Evolutionary conservation across 2,888 invertebrate genomes (phyloP), one percentile per base, ranked within the genome.

Genomic region (Acleris holmiana): DNA sequence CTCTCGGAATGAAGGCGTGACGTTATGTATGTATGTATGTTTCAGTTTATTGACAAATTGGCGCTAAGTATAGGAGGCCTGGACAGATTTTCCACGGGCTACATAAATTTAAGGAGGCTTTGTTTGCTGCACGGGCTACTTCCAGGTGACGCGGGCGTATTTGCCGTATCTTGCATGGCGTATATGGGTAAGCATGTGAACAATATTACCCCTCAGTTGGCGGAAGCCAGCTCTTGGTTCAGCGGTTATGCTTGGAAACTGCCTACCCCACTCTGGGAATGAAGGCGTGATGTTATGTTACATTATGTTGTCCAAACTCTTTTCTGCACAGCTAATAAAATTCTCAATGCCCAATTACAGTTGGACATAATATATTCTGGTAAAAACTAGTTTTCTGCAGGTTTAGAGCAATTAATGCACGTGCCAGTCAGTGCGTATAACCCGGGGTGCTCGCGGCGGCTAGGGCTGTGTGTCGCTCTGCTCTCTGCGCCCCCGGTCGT

Each of bases 81-180:
- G 4, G 54, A 55, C 21, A 41, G 23, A 4, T 55, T 55, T 13
- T 55, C 41, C 23, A 55, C 54, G n/a, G 54, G 54, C 8, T 55
- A 44, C n/a, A 21, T 41, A 3, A 55, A 55, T 17, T n/a, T 55
- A 10, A 44, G 44, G n/a, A 55, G 4, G n/a, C 44, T 55, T 7
- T 55, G 54, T n/a, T 10, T 55, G 23, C 44, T 55, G 17, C 54
- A 40, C 15, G 54, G 54, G 5, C 21, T 40, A 3, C n/a, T 4
- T 13, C 8, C n/a, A 10, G 21, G 17, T 0, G 41, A 55, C 19
- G 54, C 54, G 15, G 54, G 15, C 1, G n/a, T 23, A n/a, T 55
- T 55, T 17, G 19, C 54, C 5, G 21, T 17, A 0, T 44, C 21
- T n/a, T 44, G 54, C 44, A 55, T 55, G 54, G n/a, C 23, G 10